These are phyloP conservation scores for Cebus imitator DNA, from an alignment of 2,113 vertebrate genomes.

Conservation along the genomic window DNA sequence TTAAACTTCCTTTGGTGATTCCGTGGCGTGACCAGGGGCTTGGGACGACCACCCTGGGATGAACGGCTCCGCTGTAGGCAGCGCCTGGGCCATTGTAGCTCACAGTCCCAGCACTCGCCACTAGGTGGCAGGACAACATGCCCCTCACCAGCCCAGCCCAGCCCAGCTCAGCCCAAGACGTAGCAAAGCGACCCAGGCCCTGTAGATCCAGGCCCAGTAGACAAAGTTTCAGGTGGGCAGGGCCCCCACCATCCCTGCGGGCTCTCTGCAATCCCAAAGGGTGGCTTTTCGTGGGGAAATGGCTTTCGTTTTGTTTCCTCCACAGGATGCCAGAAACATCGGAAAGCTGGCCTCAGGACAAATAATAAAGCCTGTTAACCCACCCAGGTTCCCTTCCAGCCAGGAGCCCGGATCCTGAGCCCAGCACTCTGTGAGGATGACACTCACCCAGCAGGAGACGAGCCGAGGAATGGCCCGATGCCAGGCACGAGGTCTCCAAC, in stretches of 20 bases:
- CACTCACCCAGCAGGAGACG: rapidly evolving
- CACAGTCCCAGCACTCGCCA: not conserved
- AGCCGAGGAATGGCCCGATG: not conserved
- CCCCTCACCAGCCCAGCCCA: not conserved
- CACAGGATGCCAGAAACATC: not conserved
- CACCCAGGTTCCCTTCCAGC: not conserved
- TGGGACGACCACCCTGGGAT: not conserved
- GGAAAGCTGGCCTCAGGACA: not conserved
- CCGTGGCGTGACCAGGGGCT: not conserved
- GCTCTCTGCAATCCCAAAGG: not conserved
- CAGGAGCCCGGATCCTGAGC: not conserved
- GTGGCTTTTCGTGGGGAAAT: not conserved
- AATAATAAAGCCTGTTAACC: not conserved
- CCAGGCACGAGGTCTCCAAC: not conserved
- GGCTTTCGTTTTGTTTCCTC: not conserved
- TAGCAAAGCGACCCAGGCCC: not conserved
- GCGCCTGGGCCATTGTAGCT: rapidly evolving
- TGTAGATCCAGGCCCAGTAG: rapidly evolving
- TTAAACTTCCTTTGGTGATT: not conserved
- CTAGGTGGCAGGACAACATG: not conserved
- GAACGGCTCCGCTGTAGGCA: rapidly evolving
- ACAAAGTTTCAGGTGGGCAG: not conserved
- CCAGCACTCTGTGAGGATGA: rapidly evolving
- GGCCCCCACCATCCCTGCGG: not conserved
- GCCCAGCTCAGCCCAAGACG: too few species aligned